These are phyloP conservation scores for Amphilophus citrinellus DNA, from an alignment of 2,113 vertebrate species.

Conservation along the genomic window DNA sequence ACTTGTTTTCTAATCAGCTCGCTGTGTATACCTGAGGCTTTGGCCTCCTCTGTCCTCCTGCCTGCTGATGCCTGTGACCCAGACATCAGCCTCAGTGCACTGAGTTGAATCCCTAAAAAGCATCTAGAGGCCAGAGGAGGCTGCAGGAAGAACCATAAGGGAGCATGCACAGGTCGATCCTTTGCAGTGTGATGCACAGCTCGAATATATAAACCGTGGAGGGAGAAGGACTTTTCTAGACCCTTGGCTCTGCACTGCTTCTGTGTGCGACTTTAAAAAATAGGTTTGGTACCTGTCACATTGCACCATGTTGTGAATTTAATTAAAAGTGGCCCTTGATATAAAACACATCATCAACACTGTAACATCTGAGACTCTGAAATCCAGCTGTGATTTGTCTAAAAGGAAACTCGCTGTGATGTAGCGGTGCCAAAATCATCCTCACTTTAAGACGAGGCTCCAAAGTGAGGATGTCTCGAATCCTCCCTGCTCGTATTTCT, in stretches of 20 bases:
- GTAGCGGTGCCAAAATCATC: not conserved
- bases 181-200: too few relatives aligned
- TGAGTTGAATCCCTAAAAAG: too few relatives aligned
- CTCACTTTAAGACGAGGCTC: not conserved
- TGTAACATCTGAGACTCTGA: not conserved
- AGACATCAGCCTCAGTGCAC: too few relatives aligned
- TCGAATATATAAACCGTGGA: too few relatives aligned
- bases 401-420: not conserved
- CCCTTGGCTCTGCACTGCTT: not conserved
- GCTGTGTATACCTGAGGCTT: too few relatives aligned
- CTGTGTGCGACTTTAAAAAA: not conserved
- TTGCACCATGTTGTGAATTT: not conserved
- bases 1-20: too few relatives aligned
- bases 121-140: too few relatives aligned
- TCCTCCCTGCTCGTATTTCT: not conserved
- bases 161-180: too few relatives aligned
- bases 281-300: too few relatives aligned
- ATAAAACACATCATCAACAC: not conserved
- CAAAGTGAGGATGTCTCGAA: not conserved
- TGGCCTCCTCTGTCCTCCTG: too few relatives aligned
- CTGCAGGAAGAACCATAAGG: too few relatives aligned
- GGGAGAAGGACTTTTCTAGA: not conserved
- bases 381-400: rapidly evolving
- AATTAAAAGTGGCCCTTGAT: not conserved
- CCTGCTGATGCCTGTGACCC: too few relatives aligned